These are phyloP conservation scores for Scaptomyza montana DNA, from an alignment of 1,140 invertebrate species.

Conservation along the genomic window DNA sequence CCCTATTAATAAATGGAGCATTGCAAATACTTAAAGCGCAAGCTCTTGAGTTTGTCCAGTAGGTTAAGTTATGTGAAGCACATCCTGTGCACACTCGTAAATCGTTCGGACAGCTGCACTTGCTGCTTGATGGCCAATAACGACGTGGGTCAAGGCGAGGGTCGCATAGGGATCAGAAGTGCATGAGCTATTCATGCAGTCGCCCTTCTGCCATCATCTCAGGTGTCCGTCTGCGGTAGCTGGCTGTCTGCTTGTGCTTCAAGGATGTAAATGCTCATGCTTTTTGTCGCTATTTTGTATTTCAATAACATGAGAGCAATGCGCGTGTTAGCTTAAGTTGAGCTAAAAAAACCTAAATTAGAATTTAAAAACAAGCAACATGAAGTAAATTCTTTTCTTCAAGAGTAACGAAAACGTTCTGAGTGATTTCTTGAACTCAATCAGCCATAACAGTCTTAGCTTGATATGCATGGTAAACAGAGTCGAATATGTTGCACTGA, in stretches of 20 bases:
- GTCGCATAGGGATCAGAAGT: neutral
- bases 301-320: neutral
- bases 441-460: too few relatives aligned
- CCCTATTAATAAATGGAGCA: slow-evolving; percentile 35
- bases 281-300: neutral
- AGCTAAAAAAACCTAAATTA: neutral
- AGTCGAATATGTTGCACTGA: too few relatives aligned
- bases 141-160: neutral
- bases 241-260: neutral
- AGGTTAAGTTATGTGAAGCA: neutral
- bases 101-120: slow-evolving; percentile 3
- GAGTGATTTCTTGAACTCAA: too few relatives aligned
- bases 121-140: slow-evolving; percentile 13
- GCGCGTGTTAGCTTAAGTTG: neutral
- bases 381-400: too few relatives aligned
- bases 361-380: neutral
- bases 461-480: too few relatives aligned
- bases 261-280: neutral
- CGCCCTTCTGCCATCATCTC: neutral
- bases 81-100: neutral
- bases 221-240: neutral
- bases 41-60: neutral
- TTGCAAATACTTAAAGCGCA: slow-evolving; percentile 22
- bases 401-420: too few relatives aligned
- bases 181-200: neutral